Percentiles rank a stretch among this genome's conserved stretches.
phyloP scores from a whole-genome alignment of 2,113 vertebrate species.

The Riparia riparia region DNA sequence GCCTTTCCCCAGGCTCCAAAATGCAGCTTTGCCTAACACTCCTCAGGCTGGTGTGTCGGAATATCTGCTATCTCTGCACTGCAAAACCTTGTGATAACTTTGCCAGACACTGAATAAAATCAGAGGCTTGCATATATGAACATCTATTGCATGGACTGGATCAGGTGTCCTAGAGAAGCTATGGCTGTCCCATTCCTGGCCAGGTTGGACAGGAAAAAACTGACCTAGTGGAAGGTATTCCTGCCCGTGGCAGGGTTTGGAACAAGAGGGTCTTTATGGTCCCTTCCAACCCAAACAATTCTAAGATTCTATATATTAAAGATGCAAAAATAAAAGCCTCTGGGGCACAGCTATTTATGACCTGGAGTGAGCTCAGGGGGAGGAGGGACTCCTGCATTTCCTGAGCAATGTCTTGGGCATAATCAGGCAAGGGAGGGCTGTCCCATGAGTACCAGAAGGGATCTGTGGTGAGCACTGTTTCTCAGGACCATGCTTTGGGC shows the following conservation, averaged over 20 bases:
- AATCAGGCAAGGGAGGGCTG: neutral
- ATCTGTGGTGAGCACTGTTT: neutral
- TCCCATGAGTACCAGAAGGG: neutral
- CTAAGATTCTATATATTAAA: neutral
- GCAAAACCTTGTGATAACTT: neutral
- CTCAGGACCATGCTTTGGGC: neutral
- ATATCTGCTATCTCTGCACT: neutral
- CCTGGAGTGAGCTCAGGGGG: neutral
- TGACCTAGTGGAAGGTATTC: neutral
- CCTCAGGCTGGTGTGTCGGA: neutral
- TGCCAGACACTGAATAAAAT: neutral
- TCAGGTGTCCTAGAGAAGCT: neutral
- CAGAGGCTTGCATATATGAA: neutral
- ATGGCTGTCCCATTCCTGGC: neutral
- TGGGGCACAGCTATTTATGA: neutral
- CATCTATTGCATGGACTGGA: neutral
- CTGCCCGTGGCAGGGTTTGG: accelerated
- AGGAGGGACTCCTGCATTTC: neutral
- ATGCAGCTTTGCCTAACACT: neutral
- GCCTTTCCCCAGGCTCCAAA: neutral
- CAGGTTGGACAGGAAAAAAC: neutral
- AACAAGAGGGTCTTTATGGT: neutral
- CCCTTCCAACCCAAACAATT: neutral
- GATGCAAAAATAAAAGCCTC: neutral
- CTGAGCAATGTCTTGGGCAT: neutral